Percentiles rank a stretch among this genome's conserved stretches.
phyloP scores from a whole-genome alignment of 2,888 invertebrate species.

The Margaritifera margaritifera region DNA sequence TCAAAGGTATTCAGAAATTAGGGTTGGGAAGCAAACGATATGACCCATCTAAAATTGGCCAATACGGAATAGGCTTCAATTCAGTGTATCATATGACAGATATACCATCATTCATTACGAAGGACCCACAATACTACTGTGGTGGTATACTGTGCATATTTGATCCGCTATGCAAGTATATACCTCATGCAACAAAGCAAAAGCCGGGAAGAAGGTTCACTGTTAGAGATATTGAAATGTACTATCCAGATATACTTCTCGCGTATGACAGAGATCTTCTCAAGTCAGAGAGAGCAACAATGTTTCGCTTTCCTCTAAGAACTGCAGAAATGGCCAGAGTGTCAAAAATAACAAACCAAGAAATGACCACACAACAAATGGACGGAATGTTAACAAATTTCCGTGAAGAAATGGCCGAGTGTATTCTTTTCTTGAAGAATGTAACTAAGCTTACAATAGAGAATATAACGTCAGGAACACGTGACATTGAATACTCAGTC shows the following conservation, averaged over 20 bases:
- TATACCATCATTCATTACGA: slow-evolving; percentile 53
- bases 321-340: slow-evolving; percentile 43
- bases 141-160: slow-evolving; percentile 62
- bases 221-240: slow-evolving; percentile 8
- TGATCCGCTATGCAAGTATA: slow-evolving; percentile 62
- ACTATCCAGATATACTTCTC: slow-evolving; percentile 24
- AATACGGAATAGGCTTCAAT: slow-evolving; percentile 63
- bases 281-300: slow-evolving; percentile 28
- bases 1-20: slow-evolving; percentile 53
- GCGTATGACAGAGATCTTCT: slow-evolving; percentile 31
- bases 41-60: slow-evolving; percentile 54
- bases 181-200: slow-evolving; percentile 37
- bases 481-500: slow-evolving; percentile 2
- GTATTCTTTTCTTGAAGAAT: slow-evolving; percentile 35
- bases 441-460: slow-evolving; percentile 25
- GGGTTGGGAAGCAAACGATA: slow-evolving; percentile 54
- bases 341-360: slow-evolving; percentile 51
- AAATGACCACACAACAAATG: slow-evolving; percentile 8
- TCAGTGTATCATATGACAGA: slow-evolving; percentile 61
- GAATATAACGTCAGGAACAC: slow-evolving; percentile 8
- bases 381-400: slow-evolving; percentile 17
- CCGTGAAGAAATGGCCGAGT: slow-evolving; percentile 16
- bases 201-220: slow-evolving; percentile 38
- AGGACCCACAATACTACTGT: slow-evolving; percentile 30
- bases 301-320: slow-evolving; percentile 43